Evolutionary conservation across 2,888 invertebrate genomes (phyloP).

Genomic region (Epinotia demarniana): DNA sequence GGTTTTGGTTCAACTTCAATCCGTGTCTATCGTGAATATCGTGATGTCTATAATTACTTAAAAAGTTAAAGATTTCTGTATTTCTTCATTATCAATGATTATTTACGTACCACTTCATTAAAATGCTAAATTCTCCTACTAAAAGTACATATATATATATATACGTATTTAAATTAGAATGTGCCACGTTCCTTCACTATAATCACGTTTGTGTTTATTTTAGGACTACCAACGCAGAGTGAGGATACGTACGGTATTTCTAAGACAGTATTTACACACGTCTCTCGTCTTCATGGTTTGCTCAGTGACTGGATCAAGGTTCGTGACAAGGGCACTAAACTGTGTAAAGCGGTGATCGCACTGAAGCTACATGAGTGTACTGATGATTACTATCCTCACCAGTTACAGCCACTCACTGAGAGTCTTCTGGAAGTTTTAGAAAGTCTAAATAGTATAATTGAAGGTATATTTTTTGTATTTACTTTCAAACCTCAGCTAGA

Average conservation of each 20-base stretch:
- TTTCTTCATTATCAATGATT: background rate
- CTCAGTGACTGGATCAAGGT: constrained; percentile 68
- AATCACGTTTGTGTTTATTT: constrained; percentile 50
- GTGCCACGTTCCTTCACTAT: background rate
- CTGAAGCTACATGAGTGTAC: constrained; percentile 69
- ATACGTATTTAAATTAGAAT: too few species aligned
- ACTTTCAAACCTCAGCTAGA: background rate
- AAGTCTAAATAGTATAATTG: constrained; percentile 62
- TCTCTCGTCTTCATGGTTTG: constrained; percentile 66
- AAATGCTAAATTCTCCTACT: constrained; percentile 35
- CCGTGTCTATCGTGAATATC: too few species aligned
- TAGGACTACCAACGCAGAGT: constrained; percentile 68
- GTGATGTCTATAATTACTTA: too few species aligned
- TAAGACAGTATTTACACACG: constrained; percentile 72
- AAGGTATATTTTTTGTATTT: constrained; percentile 56
- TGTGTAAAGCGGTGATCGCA: constrained; percentile 64
- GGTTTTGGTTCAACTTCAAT: too few species aligned
- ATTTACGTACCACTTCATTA: background rate
- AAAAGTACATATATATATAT: constrained; percentile 24
- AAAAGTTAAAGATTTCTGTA: background rate
- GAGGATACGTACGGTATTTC: constrained; percentile 70
- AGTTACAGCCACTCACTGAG: constrained; percentile 64
- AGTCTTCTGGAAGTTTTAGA: constrained; percentile 62
- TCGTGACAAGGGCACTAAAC: constrained; percentile 66
- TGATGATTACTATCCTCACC: constrained; percentile 70